phyloP scores from a whole-genome alignment of 2,888 invertebrate genomes.

The Elgonia sp. region DNA sequence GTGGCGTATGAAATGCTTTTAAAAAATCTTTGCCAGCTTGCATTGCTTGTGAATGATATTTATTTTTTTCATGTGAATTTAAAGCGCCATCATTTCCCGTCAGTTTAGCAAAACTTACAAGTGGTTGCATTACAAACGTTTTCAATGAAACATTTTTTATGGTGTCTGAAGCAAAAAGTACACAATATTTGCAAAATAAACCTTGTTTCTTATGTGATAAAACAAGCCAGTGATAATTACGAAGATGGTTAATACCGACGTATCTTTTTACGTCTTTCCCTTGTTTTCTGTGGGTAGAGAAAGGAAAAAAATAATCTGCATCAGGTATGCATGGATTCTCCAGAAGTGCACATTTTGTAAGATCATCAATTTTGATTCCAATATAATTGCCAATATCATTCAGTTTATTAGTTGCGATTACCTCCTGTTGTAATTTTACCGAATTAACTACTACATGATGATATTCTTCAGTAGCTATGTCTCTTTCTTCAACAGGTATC shows the following conservation, averaged over 20 bases:
- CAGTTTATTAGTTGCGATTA: too few species aligned
- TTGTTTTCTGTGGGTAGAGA: slow-evolving; percentile 7
- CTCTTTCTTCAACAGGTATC: too few species aligned
- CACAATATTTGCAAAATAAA: slow-evolving; percentile 39
- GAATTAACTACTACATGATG: too few species aligned
- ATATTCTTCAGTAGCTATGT: too few species aligned
- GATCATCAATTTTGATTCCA: slow-evolving; percentile 1
- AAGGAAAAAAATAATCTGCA: slow-evolving; percentile 16
- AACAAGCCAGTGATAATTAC: slow-evolving; percentile 31
- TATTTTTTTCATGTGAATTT: too few species aligned
- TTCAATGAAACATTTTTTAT: too few species aligned
- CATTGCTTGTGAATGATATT: too few species aligned
- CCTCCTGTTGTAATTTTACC: too few species aligned
- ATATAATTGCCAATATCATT: neutral
- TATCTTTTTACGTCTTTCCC: slow-evolving; percentile 18
- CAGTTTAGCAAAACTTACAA: too few species aligned
- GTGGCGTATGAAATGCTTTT: neutral
- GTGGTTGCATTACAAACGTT: neutral
- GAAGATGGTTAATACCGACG: slow-evolving; percentile 6
- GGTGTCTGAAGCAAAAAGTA: slow-evolving; percentile 2
- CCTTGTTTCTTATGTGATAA: slow-evolving; percentile 20
- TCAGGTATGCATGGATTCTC: slow-evolving; percentile 23
- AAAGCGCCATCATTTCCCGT: too few species aligned
- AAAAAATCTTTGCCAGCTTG: slow-evolving; percentile 33
- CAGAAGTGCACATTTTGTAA: slow-evolving; percentile 8